phyloP scores from a whole-genome alignment of 2,113 vertebrate species.

The Hydrochoerus hydrochaeris region DNA sequence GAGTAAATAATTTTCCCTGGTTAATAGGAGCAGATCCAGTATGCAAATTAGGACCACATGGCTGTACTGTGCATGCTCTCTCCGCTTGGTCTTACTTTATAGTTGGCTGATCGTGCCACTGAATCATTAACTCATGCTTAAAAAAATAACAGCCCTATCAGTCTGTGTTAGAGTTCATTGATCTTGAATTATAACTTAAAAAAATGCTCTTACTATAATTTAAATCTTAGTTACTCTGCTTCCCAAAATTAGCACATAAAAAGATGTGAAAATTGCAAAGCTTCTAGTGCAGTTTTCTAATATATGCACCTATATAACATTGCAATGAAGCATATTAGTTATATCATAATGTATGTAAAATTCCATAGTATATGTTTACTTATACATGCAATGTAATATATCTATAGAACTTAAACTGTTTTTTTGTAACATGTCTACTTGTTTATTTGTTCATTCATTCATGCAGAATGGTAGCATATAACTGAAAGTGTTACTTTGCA shows the following conservation, averaged over 20 bases:
- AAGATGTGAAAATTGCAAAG: neutral
- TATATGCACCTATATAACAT: neutral
- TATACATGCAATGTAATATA: neutral
- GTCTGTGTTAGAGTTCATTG: slow-evolving; percentile 44
- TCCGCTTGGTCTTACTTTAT: neutral
- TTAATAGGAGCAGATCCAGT: neutral
- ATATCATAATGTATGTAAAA: neutral
- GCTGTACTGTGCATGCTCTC: neutral
- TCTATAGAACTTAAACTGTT: neutral
- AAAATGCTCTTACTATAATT: neutral
- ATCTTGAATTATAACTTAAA: slow-evolving; percentile 28
- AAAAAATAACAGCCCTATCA: neutral
- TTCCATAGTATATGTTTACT: neutral
- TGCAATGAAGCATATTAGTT: neutral
- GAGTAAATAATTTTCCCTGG: neutral
- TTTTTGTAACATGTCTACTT: neutral
- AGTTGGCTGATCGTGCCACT: neutral
- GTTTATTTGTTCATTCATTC: neutral
- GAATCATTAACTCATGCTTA: slow-evolving; percentile 52
- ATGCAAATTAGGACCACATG: neutral
- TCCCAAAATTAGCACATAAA: neutral
- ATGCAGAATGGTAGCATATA: no score
- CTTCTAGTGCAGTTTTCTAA: neutral
- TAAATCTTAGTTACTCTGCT: neutral
- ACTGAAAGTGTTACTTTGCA: neutral